Evolutionary conservation across 30 jellyfish, hydroid and myxozoan species (phyloP).

Genomic region (Aurelia sp.): DNA sequence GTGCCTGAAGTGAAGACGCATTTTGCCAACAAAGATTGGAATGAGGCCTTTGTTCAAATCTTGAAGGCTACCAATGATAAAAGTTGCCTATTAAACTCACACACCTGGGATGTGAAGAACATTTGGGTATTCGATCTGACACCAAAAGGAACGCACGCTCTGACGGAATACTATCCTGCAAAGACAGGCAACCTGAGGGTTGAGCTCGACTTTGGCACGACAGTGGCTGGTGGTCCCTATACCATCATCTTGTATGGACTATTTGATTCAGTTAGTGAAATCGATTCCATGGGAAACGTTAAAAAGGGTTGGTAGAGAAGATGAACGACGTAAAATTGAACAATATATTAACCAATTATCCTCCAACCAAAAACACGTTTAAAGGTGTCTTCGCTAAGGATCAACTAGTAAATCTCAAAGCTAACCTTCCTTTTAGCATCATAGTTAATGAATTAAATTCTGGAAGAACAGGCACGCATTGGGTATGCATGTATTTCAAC

Average conservation of each 20-base stretch:
- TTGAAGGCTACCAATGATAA: not conserved
- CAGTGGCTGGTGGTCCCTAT: not conserved
- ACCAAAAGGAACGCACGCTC: not conserved
- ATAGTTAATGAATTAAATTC: too few relatives aligned
- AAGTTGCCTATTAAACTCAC: not conserved
- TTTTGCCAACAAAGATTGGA: not conserved
- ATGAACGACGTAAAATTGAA: not conserved
- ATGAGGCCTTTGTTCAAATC: not conserved
- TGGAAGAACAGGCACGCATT: too few relatives aligned
- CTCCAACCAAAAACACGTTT: too few relatives aligned
- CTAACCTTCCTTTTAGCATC: too few relatives aligned
- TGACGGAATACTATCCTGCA: not conserved
- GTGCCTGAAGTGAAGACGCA: too few relatives aligned
- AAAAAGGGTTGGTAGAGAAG: not conserved
- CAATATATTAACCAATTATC: not conserved
- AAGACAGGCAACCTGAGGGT: conserved; percentile 2
- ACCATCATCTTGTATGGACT: not conserved
- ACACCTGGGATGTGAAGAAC: not conserved
- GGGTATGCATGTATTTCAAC: too few relatives aligned
- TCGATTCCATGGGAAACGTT: not conserved
- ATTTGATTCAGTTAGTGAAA: not conserved
- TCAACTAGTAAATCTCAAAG: too few relatives aligned
- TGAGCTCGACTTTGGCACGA: not conserved
- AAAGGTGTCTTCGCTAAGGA: too few relatives aligned
- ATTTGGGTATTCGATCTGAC: conserved; percentile 1